Base-by-base conservation (phyloP, 2,888 invertebrate species). In the Ichneumoninae sp. region DNA sequence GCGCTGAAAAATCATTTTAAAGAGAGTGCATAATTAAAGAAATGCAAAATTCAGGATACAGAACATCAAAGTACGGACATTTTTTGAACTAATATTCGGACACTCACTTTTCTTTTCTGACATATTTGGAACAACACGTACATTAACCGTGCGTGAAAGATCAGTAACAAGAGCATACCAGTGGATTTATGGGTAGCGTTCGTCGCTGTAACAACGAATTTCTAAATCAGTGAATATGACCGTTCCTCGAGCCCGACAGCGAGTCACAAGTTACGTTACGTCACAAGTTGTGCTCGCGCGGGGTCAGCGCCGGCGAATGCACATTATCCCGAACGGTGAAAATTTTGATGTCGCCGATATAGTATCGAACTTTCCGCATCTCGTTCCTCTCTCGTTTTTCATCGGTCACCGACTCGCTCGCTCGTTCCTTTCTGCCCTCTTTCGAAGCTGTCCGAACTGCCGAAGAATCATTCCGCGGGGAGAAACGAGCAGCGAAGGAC, bases 391-490 rank as follows among this genome's bases (percentile, higher is more conserved):
- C 44, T 30, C 57, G 57, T 44, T 33, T 33, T 36, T 60, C 33
- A 44, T 16, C 73, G 47, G 5, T 7, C 26, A 7, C 1, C 22
- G 26, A 50, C n/a, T 26, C 7, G 57, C n/a, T 69, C 7, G 47
- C 30, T 77, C 57, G 52, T 30, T 44, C 60, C 26, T 69, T 40
- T 47, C 50, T 1, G n/a, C 30, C 7, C 47, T 22, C 33, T 26
- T 4, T 13, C 22, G 22, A 69, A 69, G 52, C 60, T 81, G 69
- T 80, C 81, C 36, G 54, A 81, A 81, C 50, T 75, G 63, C 68
- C 81, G 66, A 57, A 54, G 68, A 60, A 75, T 74, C 66, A 33
- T 60, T 44, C 57, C 57, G 60, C 69, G 66, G 44, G 5, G 19
- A 36, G 47, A 60, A 26, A 44, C 36, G 44, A 47, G 70, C 33